Evolutionary conservation across 2,797 vertebrate species (phyloP).

Genomic region (Erpetoichthys calabaricus): DNA sequence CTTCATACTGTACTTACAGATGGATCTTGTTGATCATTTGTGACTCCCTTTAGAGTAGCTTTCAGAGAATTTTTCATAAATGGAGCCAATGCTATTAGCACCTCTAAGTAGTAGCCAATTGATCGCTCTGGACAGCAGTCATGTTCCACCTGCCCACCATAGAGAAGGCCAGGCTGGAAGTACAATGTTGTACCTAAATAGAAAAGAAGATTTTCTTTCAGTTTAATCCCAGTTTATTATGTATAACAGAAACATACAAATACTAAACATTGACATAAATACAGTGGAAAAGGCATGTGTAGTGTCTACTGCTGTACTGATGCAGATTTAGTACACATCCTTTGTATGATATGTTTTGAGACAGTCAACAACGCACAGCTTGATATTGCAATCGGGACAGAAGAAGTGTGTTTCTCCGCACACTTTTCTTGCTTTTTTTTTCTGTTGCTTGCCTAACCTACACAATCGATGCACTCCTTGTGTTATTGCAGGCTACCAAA

Average conservation of each 20-base stretch:
- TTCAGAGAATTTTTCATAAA: slow-evolving; percentile 83
- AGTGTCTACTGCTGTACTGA: background rate
- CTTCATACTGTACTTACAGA: slow-evolving; percentile 54
- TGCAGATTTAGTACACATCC: too few species aligned
- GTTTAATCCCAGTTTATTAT: background rate
- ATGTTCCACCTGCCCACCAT: slow-evolving; percentile 73
- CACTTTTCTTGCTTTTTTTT: too few species aligned
- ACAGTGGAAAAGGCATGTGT: background rate
- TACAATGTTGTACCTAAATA: slow-evolving; percentile 71
- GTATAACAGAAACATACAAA: background rate
- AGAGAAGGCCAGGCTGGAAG: slow-evolving; percentile 81
- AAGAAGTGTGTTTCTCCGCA: too few species aligned
- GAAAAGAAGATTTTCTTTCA: background rate
- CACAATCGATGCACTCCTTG: too few species aligned
- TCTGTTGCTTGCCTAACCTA: too few species aligned
- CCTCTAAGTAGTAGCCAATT: slow-evolving; percentile 85
- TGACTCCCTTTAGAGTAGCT: slow-evolving; percentile 75
- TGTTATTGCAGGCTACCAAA: too few species aligned
- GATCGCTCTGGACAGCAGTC: slow-evolving; percentile 73
- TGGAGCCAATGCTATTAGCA: slow-evolving; percentile 78
- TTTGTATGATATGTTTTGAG: too few species aligned
- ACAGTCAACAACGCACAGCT: too few species aligned
- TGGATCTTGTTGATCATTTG: slow-evolving; percentile 77
- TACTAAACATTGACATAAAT: background rate
- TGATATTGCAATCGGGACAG: too few species aligned